phyloP scores from a whole-genome alignment of 2,888 invertebrate genomes.

The Chymomyza caudatula region DNA sequence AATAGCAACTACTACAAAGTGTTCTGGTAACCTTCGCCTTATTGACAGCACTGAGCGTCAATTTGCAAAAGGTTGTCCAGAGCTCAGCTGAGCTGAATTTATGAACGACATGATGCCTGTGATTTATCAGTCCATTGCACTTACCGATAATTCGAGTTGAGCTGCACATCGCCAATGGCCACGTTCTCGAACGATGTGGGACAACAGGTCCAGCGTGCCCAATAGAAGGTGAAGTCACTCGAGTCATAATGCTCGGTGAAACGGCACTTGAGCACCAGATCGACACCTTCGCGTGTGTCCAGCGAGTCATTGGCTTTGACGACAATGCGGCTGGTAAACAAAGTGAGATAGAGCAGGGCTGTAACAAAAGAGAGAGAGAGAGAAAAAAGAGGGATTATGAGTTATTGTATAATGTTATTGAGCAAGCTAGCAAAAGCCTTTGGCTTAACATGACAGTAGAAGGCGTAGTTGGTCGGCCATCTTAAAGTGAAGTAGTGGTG shows the following conservation, averaged over 20 bases:
- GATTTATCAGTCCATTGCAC: slow-evolving; percentile 75
- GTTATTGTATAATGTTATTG: not conserved
- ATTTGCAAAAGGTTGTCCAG: not conserved
- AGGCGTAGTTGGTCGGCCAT: too few species aligned
- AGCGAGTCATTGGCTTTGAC: slow-evolving; percentile 76
- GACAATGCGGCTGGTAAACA: not conserved
- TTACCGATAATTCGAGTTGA: slow-evolving; percentile 92
- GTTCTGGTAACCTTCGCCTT: slow-evolving; percentile 36
- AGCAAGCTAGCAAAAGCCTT: too few species aligned
- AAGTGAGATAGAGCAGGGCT: slow-evolving; percentile 35
- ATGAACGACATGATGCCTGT: slow-evolving; percentile 28
- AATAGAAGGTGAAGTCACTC: slow-evolving; percentile 89
- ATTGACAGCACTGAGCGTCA: slow-evolving; percentile 64
- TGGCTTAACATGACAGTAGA: too few species aligned
- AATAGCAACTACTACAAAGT: not conserved
- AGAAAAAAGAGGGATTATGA: not conserved
- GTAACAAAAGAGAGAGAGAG: slow-evolving; percentile 7
- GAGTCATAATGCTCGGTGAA: slow-evolving; percentile 85
- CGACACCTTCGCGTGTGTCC: slow-evolving; percentile 92
- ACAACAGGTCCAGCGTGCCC: slow-evolving; percentile 86
- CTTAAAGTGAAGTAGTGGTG: too few species aligned
- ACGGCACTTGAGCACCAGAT: slow-evolving; percentile 90
- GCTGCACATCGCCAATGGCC: slow-evolving; percentile 88
- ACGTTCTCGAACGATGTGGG: slow-evolving; percentile 92
- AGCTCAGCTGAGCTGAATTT: slow-evolving; percentile 16